A percentile compares a stretch with the other conserved stretches of the same genome.
These are phyloP conservation scores for Momotus momota DNA, from an alignment of 2,797 vertebrate genomes.

Conservation along the genomic window DNA sequence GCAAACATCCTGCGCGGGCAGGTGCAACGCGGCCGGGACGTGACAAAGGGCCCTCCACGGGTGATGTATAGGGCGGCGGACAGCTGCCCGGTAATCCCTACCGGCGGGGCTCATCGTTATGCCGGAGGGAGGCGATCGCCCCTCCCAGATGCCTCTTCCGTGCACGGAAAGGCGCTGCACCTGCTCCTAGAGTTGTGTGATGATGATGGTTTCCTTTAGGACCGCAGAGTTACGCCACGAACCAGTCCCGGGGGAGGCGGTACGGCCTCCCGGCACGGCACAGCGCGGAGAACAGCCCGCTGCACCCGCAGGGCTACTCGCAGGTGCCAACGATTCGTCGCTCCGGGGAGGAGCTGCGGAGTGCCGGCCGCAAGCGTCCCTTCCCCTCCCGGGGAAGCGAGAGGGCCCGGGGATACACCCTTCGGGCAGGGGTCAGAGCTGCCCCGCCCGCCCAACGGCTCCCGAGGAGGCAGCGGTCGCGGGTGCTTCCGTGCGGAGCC, in stretches of 20 bases:
- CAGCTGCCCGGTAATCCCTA: slow-evolving; percentile 21
- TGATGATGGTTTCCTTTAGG: neutral
- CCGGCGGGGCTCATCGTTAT: neutral
- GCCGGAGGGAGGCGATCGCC: neutral
- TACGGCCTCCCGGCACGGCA: neutral
- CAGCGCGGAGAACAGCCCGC: neutral
- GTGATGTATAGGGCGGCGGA: slow-evolving; percentile 9
- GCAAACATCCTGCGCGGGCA: slow-evolving; percentile 52
- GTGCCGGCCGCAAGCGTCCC: neutral
- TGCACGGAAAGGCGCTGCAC: neutral
- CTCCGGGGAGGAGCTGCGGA: neutral
- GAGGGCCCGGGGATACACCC: rapidly evolving
- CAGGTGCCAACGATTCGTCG: neutral
- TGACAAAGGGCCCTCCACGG: slow-evolving; percentile 8
- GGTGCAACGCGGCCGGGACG: neutral
- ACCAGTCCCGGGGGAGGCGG: neutral
- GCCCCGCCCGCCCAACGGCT: neutral
- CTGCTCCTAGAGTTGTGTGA: neutral
- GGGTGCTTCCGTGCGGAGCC: too few relatives aligned
- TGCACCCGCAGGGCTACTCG: neutral
- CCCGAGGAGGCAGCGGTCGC: neutral
- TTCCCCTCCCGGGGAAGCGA: neutral
- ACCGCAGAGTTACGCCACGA: neutral
- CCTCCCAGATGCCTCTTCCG: neutral
- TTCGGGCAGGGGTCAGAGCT: too few relatives aligned